Base-by-base conservation (phyloP, 2,888 invertebrate species). In the Abscondita cerata region DNA sequence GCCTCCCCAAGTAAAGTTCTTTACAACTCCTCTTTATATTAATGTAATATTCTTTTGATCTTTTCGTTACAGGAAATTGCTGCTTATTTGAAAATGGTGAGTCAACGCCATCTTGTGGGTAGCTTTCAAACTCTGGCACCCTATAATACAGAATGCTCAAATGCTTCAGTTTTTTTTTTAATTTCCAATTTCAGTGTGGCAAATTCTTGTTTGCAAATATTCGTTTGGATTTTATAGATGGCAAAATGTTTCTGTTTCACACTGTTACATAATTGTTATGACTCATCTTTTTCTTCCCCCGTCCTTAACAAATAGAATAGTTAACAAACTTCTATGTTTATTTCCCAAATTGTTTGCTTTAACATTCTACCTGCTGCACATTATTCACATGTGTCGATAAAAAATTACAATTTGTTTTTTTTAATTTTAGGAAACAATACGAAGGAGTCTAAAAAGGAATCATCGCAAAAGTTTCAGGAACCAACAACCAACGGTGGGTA, bases 401-500 rank as follows among this genome's bases (percentile, higher is more conserved):
- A 25, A n/a, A n/a, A n/a, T n/a, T 15, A 15, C 20, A 19, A 47
- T 11, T 46, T 19, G 47, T 34, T 9, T 13, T 19, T 13, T 74
- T 78, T 78, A 83, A 82, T 86, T 85, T 62, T 83, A 91, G 91
- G 91, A 81, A 88, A 89, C 83, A 88, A 85, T 80, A 86, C 87
- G 75, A 91, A 82, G 66, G 81, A 81, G 65, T 63, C 83, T 69
- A 87, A 88, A 78, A 89, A 89, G 81, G 90, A 90, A 68, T 86
- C 88, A 61, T 88, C 89, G 56, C 88, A 89, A 48, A 88, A 89
- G 67, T 87, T 78, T 85, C 87, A 77, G 82, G 86, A 80, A 71
- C 38, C 58, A 9, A 77, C 76, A 60, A 72, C 76, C 34, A 87
- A 86, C 78, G 87, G 87, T 87, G 71, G 84, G 85, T 77, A 47